phyloP scores from a whole-genome alignment of 2,888 invertebrate genomes.

The Tholera decimalis region DNA sequence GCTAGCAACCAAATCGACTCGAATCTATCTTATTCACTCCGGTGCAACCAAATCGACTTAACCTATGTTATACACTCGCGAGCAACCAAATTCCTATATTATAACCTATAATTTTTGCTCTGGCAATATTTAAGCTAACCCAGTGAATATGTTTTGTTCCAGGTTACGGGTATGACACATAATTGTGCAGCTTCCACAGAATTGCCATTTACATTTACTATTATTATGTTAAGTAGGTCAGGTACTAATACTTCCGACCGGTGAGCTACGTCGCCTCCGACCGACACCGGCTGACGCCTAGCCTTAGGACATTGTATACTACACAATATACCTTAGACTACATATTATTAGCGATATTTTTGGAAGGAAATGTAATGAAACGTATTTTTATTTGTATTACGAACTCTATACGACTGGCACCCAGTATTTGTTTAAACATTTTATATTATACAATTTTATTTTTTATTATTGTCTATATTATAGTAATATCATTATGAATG shows the following conservation, averaged over 20 bases:
- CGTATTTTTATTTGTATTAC: constrained; percentile 82
- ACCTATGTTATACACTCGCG: too few species aligned
- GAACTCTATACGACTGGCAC: constrained; percentile 79
- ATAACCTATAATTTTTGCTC: too few species aligned
- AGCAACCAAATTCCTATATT: too few species aligned
- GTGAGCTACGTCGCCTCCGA: constrained; percentile 42
- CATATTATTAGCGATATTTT: constrained; percentile 84
- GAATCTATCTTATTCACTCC: too few species aligned
- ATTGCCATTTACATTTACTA: constrained; percentile 87
- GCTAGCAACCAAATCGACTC: too few species aligned
- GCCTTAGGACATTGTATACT: constrained; percentile 87
- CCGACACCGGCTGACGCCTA: constrained; percentile 54
- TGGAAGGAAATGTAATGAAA: constrained; percentile 82
- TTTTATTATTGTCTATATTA: constrained; percentile 55
- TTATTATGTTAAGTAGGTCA: constrained; percentile 72
- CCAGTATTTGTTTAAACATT: constrained; percentile 81
- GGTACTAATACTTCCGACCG: constrained; percentile 58
- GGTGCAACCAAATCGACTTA: too few species aligned
- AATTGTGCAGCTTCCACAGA: constrained; percentile 87
- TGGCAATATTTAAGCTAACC: too few species aligned
- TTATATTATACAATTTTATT: constrained; percentile 58
- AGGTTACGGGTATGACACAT: constrained; percentile 73
- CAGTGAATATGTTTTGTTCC: constrained; percentile 66
- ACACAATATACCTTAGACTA: constrained; percentile 75
- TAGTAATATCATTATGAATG: constrained; percentile 59